Conservation (phyloP, 2,113 vertebrate species). For the Syrmaticus mikado region DNA sequence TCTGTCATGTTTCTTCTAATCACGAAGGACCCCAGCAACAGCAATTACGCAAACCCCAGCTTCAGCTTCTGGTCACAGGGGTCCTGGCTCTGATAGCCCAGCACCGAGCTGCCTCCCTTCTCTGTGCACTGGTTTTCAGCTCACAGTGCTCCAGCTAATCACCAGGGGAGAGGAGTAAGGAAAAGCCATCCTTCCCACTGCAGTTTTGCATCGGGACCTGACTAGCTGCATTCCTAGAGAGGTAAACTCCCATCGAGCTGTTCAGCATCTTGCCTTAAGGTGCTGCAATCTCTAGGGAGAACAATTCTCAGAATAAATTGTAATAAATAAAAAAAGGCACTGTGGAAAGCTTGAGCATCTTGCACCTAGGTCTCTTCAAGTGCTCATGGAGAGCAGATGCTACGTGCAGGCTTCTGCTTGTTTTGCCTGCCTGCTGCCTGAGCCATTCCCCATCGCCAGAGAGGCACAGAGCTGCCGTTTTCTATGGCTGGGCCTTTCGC, state of each 20-base stretch:
- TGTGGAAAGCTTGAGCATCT: background rate
- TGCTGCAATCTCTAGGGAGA: background rate
- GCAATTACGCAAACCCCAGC: background rate
- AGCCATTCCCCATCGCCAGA: background rate
- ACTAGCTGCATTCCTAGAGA: constrained; percentile 48
- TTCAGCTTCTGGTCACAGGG: background rate
- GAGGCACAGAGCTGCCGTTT: background rate
- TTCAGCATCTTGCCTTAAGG: constrained; percentile 53
- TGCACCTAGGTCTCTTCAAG: background rate
- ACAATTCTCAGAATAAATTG: constrained; percentile 19
- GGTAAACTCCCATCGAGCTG: constrained; percentile 40
- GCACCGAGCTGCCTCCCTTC: background rate
- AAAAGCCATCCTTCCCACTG: constrained; percentile 15
- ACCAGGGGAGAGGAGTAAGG: background rate
- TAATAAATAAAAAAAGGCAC: background rate
- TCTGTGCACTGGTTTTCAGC: background rate
- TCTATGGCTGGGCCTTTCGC: no score
- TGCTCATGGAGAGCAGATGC: background rate
- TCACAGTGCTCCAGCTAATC: background rate
- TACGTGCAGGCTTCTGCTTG: background rate
- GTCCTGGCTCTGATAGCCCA: background rate
- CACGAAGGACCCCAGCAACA: background rate
- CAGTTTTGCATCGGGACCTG: constrained; percentile 62
- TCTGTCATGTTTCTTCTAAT: background rate
- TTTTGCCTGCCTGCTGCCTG: background rate